Conservation (phyloP, 1,140 invertebrate species). For the Caenorhabditis tropicalis region DNA sequence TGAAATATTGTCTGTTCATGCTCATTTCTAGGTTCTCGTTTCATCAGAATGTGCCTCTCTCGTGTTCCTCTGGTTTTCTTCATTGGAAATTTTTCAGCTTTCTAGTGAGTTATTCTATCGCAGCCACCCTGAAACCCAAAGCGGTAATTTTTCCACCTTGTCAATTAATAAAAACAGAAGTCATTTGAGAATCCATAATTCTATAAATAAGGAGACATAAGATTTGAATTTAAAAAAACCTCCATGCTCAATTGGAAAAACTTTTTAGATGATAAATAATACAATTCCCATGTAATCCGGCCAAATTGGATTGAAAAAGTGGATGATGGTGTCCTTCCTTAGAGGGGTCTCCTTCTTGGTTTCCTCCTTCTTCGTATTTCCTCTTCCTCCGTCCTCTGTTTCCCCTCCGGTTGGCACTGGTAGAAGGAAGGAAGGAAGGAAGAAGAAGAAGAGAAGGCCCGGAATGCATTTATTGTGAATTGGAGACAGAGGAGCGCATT, state of each 20-base stretch:
- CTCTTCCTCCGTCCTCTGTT: conserved; percentile 31
- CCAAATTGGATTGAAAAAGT: background rate
- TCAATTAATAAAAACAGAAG: no score
- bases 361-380: conserved; percentile 33
- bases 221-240: no score
- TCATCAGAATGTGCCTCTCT: background rate
- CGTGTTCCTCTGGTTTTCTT: no score
- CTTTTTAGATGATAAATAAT: no score
- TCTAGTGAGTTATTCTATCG: no score
- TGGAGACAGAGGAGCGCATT: background rate
- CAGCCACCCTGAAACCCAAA: no score
- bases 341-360: background rate
- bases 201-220: no score
- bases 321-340: background rate
- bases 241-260: no score
- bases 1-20: conserved; percentile 3
- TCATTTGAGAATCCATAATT: no score
- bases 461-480: conserved; percentile 39
- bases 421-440: background rate
- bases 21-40: background rate
- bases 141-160: no score
- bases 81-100: no score
- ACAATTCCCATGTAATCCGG: background rate
- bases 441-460: background rate
- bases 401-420: conserved; percentile 31